phyloP scores from a whole-genome alignment of 2,888 invertebrate genomes.

The Blastobasis adustella region DNA sequence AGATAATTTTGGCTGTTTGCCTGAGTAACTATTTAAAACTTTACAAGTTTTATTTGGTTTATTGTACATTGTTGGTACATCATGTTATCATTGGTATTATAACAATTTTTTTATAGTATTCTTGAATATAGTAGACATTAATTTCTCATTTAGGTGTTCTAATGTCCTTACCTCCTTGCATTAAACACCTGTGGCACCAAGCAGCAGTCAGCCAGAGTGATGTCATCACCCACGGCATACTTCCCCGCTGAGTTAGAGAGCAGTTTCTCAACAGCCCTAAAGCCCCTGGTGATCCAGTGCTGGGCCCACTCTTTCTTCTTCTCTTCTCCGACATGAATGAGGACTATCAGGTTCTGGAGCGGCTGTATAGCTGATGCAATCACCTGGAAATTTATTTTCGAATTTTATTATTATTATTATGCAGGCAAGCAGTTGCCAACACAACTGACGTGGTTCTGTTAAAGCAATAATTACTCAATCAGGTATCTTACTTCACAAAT shows the following conservation, averaged over 20 bases:
- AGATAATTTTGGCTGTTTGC: no score
- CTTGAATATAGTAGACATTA: no score
- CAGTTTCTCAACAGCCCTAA: conserved; percentile 91
- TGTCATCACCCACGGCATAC: conserved; percentile 94
- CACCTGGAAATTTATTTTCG: conserved; percentile 48
- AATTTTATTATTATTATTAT: not conserved
- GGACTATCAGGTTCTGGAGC: conserved; percentile 91
- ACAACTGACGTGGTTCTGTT: no score
- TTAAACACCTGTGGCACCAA: conserved; percentile 97
- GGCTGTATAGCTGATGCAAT: conserved; percentile 97
- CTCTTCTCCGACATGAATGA: conserved; percentile 91
- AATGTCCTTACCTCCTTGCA: conserved; percentile 87
- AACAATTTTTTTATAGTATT: no score
- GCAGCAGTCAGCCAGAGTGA: conserved; percentile 96
- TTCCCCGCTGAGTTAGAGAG: conserved; percentile 89
- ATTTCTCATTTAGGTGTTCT: no score
- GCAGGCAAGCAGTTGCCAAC: no score
- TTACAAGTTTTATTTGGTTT: no score
- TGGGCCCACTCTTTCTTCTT: conserved; percentile 95
- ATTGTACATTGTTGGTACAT: no score
- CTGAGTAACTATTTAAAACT: no score
- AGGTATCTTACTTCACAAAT: conserved; percentile 81
- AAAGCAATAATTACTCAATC: no score
- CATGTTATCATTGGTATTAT: no score
- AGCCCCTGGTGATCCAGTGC: conserved; percentile 93